A percentile compares a stretch with the other conserved stretches of the same genome.
These are phyloP conservation scores for Campoletis raptor DNA, from an alignment of 2,888 invertebrate species.

Conservation along the genomic window DNA sequence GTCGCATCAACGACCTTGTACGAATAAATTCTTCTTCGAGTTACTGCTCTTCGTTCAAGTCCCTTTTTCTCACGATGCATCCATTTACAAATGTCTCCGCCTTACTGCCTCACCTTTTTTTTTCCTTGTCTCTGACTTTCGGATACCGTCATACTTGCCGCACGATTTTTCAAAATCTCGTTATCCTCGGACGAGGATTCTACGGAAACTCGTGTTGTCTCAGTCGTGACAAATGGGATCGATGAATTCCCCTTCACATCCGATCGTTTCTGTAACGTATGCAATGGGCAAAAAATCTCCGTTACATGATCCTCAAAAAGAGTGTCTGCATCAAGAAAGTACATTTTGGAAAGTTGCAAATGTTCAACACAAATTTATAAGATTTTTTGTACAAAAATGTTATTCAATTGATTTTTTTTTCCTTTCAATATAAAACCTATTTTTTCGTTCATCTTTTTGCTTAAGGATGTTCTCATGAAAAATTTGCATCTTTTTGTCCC, in stretches of 20 bases:
- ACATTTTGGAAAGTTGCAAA: not conserved
- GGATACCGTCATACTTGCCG: slow-evolving; percentile 25
- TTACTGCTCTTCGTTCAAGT: slow-evolving; percentile 27
- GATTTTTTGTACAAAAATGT: not conserved
- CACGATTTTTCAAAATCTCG: slow-evolving; percentile 53
- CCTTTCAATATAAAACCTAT: not conserved
- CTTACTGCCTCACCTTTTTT: slow-evolving; percentile 57
- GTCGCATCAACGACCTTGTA: slow-evolving; percentile 47
- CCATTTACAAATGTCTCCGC: slow-evolving; percentile 19
- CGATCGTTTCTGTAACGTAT: slow-evolving; percentile 63
- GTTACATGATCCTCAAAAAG: not conserved
- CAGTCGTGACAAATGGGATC: slow-evolving; percentile 32
- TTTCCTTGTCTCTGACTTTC: slow-evolving; percentile 34
- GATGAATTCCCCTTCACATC: slow-evolving; percentile 50
- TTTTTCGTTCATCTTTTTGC: not conserved
- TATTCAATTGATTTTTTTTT: not conserved
- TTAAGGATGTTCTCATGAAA: not conserved
- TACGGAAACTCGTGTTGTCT: slow-evolving; percentile 20
- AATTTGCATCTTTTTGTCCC: not conserved
- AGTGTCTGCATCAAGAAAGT: not conserved
- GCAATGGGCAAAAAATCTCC: not conserved
- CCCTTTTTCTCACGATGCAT: slow-evolving; percentile 21
- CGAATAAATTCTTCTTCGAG: slow-evolving; percentile 19
- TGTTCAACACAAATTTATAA: not conserved
- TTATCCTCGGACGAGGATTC: slow-evolving; percentile 53